Percentiles rank a stretch among this genome's conserved stretches.
Conservation (phyloP, 2,797 vertebrate species). For the Myotis findleyi region DNA sequence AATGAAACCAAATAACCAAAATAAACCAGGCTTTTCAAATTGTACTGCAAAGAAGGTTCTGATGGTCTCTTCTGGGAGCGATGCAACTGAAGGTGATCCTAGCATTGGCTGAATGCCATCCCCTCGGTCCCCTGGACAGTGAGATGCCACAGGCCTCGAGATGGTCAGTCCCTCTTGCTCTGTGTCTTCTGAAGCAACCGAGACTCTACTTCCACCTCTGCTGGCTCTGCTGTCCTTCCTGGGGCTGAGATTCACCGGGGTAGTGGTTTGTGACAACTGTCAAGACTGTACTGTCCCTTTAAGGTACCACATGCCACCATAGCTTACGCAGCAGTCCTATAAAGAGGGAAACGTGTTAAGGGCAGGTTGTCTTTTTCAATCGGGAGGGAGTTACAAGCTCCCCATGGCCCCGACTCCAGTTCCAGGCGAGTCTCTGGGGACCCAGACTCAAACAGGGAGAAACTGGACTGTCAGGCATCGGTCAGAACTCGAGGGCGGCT, state of each 20-base stretch:
- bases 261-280: conserved; percentile 81
- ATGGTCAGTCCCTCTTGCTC: conserved; percentile 66
- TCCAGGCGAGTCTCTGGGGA: no score
- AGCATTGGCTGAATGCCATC: not conserved
- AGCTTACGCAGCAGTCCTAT: conserved; percentile 97
- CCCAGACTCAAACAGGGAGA: no score
- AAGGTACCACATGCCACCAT: conserved; percentile 98
- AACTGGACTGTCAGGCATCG: no score
- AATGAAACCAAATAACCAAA: conserved; percentile 84
- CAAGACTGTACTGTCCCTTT: conserved; percentile 97
- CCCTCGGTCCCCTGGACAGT: conserved; percentile 1
- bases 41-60: conserved; percentile 78
- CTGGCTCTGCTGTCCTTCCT: conserved; percentile 63
- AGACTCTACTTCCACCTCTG: conserved; percentile 19
- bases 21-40: conserved; percentile 84
- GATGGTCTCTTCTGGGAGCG: conserved; percentile 64
- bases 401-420: no score
- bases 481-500: no score
- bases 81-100: conserved; percentile 18
- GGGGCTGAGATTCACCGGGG: conserved; percentile 34
- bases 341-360: conserved; percentile 42
- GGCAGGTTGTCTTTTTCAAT: not conserved
- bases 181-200: conserved; percentile 36
- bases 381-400: no score
- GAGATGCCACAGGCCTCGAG: conserved; percentile 47